Base-by-base conservation (phyloP, 2,888 invertebrate genomes). In the Zaprionus lineosus region DNA sequence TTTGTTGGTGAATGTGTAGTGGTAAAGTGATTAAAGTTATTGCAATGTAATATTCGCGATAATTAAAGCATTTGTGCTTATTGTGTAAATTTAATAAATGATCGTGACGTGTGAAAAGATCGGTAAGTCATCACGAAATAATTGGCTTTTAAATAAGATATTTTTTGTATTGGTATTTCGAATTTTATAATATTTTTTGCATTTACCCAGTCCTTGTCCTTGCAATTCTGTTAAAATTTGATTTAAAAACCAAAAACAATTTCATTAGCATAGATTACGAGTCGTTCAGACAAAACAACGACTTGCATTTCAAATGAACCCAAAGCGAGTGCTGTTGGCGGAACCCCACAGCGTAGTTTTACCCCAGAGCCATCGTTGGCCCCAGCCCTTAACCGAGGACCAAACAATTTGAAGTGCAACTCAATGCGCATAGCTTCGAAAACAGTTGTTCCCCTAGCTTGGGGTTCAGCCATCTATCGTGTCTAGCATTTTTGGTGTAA, bases 201-300 rank as follows among this genome's bases (percentile, higher is more conserved):
- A 58, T 64, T 56, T 14, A 2, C 16, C 26, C 15, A 46, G 46
- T 34, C 14, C 29, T 12, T 53, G 31, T 12, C 53, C 59, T 29
- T 44, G 33, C 57, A 56, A 37, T 61, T 60, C n/a, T 51, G 55
- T 34, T 55, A 39, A 57, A 74, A 66, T 82, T 74, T 61, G 63
- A 61, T 74, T 82, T 74, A 60, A 62, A 76, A 78, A 79, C 66
- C 76, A 63, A 66, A 76, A 81, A 78, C 84, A 78, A 81, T 78
- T 78, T 78, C 78, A 78, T 78, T 84, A 78, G 78, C 84, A 78
- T 78, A 78, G 78, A 84, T 78, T 78, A 78, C 84, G 77, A 78
- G 78, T 65, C 72, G 73, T 75, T 82, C 72, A 71, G 83, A 67
- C 67, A 67, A 74, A 69, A 66, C 81, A 78, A 81, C 68, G 65